Conservation (phyloP, 2,888 invertebrate genomes). For the Eumerus sabulonum region DNA sequence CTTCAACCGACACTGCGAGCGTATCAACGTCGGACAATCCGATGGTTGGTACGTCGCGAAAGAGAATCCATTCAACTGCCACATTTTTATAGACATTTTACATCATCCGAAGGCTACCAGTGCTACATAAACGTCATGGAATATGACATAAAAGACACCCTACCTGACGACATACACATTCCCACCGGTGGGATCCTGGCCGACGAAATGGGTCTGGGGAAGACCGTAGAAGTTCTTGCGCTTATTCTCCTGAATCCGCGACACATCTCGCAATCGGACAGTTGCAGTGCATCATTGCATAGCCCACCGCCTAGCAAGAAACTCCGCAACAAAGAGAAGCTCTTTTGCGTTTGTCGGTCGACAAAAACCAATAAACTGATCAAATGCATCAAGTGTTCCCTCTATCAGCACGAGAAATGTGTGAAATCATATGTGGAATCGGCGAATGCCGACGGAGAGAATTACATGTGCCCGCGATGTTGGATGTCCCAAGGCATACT, state of each 20-base stretch:
- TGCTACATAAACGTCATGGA: conserved; percentile 74
- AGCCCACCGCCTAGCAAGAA: conserved; percentile 28
- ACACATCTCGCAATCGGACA: conserved; percentile 22
- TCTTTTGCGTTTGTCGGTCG: conserved; percentile 40
- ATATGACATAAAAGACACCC: conserved; percentile 66
- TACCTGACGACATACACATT: conserved; percentile 76
- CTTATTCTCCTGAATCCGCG: conserved; percentile 82
- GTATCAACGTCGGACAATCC: conserved; percentile 84
- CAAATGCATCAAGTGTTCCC: conserved; percentile 81
- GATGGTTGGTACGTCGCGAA: conserved; percentile 85
- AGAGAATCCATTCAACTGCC: conserved; percentile 59
- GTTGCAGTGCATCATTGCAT: conserved; percentile 15
- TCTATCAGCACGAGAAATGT: conserved; percentile 84
- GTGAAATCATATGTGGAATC: conserved; percentile 78
- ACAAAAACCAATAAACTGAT: conserved; percentile 72
- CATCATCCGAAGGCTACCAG: conserved; percentile 70
- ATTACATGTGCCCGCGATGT: conserved; percentile 84
- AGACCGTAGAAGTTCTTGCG: conserved; percentile 87
- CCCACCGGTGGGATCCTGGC: conserved; percentile 86
- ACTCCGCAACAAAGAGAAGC: conserved; percentile 1
- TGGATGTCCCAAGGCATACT: conserved; percentile 77
- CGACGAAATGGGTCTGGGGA: conserved; percentile 91
- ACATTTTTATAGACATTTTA: conserved; percentile 69
- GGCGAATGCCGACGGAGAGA: not conserved
- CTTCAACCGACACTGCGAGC: conserved; percentile 81